These are phyloP conservation scores for Oppia nitens DNA, from an alignment of 1,140 invertebrate species.

Conservation along the genomic window DNA sequence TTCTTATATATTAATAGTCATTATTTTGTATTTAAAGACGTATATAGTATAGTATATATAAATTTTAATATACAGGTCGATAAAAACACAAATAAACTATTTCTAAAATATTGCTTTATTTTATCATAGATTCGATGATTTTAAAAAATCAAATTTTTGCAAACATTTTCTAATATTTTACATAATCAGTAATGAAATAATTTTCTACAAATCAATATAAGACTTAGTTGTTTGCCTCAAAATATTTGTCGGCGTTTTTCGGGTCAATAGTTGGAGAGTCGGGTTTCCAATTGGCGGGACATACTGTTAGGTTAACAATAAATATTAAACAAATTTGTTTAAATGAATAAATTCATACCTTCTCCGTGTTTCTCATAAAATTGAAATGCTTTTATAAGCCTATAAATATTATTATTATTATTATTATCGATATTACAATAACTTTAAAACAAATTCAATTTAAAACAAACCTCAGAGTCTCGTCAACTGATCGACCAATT, in stretches of 20 bases:
- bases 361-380: slow-evolving; percentile 81
- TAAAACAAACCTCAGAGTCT: slow-evolving; percentile 42
- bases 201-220: neutral
- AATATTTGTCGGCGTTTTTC: slow-evolving; percentile 28
- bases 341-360: slow-evolving; percentile 21
- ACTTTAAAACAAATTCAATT: neutral
- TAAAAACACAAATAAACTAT: no score
- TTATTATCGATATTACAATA: neutral
- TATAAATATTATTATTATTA: neutral
- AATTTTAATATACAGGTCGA: no score
- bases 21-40: no score
- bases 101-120: no score
- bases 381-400: slow-evolving; percentile 80
- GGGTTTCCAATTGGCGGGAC: slow-evolving; percentile 42
- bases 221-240: slow-evolving; percentile 27
- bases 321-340: neutral
- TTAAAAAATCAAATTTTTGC: no score
- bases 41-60: no score
- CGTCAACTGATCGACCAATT: slow-evolving; percentile 63
- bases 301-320: slow-evolving; percentile 27
- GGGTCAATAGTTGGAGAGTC: slow-evolving; percentile 46
- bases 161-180: no score
- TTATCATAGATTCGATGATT: no score
- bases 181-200: no score
- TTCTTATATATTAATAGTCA: no score